Conservation (phyloP, 1,140 invertebrate genomes). For the Drosophila pallidifrons region DNA sequence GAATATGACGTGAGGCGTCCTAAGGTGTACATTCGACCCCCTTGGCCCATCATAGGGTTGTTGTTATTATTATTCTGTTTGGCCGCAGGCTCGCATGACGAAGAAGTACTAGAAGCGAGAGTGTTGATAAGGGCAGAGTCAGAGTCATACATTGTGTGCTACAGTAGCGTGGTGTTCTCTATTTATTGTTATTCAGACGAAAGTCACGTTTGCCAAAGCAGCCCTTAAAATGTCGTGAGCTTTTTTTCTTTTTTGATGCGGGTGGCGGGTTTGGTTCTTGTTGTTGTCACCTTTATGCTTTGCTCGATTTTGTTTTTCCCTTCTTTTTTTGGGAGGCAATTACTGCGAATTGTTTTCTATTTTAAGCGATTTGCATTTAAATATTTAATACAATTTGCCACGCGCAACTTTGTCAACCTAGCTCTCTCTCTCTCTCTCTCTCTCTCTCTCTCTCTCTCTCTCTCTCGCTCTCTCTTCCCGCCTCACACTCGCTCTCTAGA, state of each 20-base stretch:
- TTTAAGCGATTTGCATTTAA: conserved; percentile 61
- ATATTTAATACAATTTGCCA: conserved; percentile 73
- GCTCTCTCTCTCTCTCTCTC: conserved; percentile 7
- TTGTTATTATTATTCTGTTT: conserved; percentile 32
- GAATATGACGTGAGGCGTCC: conserved; percentile 45
- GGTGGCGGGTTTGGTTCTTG: not conserved
- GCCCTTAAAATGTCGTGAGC: conserved; percentile 20
- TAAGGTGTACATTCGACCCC: conserved; percentile 28
- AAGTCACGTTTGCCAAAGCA: conserved; percentile 47
- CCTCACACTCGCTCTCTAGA: not conserved
- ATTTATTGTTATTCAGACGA: conserved; percentile 12
- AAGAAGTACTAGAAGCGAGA: not conserved
- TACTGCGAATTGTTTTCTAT: conserved; percentile 63
- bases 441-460: not conserved
- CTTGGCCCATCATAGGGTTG: conserved; percentile 53
- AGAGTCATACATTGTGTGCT: not conserved
- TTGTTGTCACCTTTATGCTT: conserved; percentile 10
- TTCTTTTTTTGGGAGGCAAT: conserved; percentile 28
- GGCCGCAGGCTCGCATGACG: conserved; percentile 37
- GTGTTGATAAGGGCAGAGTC: conserved; percentile 24
- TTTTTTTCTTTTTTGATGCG: conserved; percentile 6
- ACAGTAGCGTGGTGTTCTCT: conserved; percentile 19
- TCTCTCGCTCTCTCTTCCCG: not conserved
- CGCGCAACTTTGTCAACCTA: conserved; percentile 52
- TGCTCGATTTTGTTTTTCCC: not conserved